Conservation (phyloP, 2,888 invertebrate species). For the Macrophya alboannulata region DNA sequence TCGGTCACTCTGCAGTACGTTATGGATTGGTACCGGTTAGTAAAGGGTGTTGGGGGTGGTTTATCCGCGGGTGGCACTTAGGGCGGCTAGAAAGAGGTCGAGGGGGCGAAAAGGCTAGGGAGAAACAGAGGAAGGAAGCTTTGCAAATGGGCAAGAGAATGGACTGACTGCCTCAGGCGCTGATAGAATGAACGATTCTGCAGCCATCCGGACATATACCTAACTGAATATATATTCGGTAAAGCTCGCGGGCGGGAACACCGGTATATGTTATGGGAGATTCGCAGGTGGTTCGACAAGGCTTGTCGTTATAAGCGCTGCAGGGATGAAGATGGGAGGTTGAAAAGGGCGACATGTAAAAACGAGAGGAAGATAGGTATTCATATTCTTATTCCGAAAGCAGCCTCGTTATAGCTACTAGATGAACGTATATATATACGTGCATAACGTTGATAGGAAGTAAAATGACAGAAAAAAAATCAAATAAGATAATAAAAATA, state of each 20-base stretch:
- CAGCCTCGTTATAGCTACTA: background rate
- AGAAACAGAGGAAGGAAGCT: conserved; percentile 34
- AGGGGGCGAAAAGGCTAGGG: conserved; percentile 9
- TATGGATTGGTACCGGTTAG: conserved; percentile 37
- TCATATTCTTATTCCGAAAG: background rate
- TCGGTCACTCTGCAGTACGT: conserved; percentile 42
- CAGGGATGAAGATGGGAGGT: background rate
- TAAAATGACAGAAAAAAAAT: background rate
- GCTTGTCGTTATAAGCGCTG: conserved; percentile 34
- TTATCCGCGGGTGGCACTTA: conserved; percentile 40
- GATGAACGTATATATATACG: background rate
- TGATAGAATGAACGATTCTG: conserved; percentile 42
- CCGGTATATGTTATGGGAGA: conserved; percentile 22
- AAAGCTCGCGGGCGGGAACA: background rate
- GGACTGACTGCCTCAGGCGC: conserved; percentile 43
- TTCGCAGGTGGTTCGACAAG: conserved; percentile 50
- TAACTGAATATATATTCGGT: conserved; percentile 30
- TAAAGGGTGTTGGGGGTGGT: conserved; percentile 28
- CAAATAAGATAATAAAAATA: background rate
- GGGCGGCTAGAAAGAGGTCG: background rate
- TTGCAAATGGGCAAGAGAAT: conserved; percentile 42
- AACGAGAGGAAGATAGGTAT: background rate
- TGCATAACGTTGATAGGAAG: background rate
- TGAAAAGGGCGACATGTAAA: background rate
- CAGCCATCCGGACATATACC: conserved; percentile 29